Conservation (phyloP, 2,888 invertebrate species). For the Bombyx huttoni region DNA sequence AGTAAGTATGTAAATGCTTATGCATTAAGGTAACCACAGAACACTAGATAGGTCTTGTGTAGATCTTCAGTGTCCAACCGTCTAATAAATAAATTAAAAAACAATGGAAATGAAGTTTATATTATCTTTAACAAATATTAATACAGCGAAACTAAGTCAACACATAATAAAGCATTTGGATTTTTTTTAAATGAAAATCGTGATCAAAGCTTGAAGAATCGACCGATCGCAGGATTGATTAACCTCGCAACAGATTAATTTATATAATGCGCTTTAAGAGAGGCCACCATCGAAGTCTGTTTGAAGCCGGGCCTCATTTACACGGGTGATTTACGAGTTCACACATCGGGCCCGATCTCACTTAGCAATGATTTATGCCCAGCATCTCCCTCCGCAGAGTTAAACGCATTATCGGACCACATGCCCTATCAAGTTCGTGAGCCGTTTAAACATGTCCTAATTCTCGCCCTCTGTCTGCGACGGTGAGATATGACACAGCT, state of each 20-base stretch:
- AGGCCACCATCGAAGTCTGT: conserved; percentile 45
- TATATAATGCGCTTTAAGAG: conserved; percentile 41
- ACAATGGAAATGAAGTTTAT: too few relatives aligned
- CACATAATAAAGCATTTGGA: too few relatives aligned
- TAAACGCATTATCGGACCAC: conserved; percentile 62
- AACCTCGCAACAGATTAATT: conserved; percentile 32
- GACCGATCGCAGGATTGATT: conserved; percentile 16
- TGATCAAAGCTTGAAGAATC: too few relatives aligned
- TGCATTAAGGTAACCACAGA: too few relatives aligned
- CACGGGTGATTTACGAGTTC: conserved; percentile 67
- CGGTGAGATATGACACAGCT: conserved; percentile 16
- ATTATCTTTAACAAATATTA: too few relatives aligned
- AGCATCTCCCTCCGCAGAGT: conserved; percentile 59
- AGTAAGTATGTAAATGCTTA: too few relatives aligned
- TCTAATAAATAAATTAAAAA: too few relatives aligned
- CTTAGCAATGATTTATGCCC: conserved; percentile 68
- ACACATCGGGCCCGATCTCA: conserved; percentile 66
- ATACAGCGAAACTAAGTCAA: too few relatives aligned
- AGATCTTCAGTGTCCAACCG: too few relatives aligned
- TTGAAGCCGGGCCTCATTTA: conserved; percentile 50
- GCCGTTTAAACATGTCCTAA: conserved; percentile 34
- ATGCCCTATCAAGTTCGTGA: conserved; percentile 59
- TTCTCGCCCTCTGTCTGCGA: conserved; percentile 12
- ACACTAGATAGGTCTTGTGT: too few relatives aligned
- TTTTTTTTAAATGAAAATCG: too few relatives aligned